Percentiles rank a stretch among this genome's conserved stretches.
Evolutionary conservation across 2,113 vertebrate genomes (phyloP).

Genomic region (Mungos mungo): DNA sequence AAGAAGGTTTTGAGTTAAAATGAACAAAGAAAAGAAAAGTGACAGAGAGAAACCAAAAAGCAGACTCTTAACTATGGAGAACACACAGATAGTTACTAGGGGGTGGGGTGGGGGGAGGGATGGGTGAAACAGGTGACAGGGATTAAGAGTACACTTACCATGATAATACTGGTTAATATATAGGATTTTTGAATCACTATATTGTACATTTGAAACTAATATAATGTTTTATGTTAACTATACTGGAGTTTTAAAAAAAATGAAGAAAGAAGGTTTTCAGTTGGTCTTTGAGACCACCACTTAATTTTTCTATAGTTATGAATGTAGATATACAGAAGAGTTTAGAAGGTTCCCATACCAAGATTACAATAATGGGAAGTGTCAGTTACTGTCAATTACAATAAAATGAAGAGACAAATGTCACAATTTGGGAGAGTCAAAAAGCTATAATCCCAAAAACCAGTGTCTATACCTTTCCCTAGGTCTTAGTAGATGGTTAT

Average conservation of each 20-base stretch:
- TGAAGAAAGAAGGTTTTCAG: not conserved
- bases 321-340: not conserved
- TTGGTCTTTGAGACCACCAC: not conserved
- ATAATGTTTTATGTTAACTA: not conserved
- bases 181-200: not conserved
- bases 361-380: not conserved
- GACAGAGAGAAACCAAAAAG: not conserved
- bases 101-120: not conserved
- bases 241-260: not conserved
- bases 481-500: not conserved
- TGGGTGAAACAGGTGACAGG: not conserved
- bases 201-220: not conserved
- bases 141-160: not conserved
- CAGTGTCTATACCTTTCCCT: not conserved
- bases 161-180: not conserved
- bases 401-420: not conserved
- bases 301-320: not conserved
- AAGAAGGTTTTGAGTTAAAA: not conserved
- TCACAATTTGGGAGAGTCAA: not conserved
- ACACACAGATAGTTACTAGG: not conserved
- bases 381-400: not conserved
- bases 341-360: not conserved
- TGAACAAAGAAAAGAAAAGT: not conserved
- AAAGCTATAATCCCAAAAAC: not conserved
- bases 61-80: not conserved